A percentile compares a stretch with the other conserved stretches of the same genome.
Evolutionary conservation across 2,797 vertebrate species (phyloP).

Genomic region (Acridotheres tristis): DNA sequence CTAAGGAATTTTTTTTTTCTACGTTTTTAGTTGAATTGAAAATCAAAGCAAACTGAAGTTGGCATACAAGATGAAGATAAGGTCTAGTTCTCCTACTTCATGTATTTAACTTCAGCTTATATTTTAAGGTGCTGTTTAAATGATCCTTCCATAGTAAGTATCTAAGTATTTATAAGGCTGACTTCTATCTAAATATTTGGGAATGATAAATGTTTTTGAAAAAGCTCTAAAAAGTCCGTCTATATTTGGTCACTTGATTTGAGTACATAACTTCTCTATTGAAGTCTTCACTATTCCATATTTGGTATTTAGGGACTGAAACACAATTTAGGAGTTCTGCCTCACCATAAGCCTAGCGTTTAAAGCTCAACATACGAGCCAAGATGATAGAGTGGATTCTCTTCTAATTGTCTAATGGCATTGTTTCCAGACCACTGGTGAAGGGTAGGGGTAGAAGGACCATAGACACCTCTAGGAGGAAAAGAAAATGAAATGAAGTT

Average conservation of each 20-base stretch:
- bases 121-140: neutral
- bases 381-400: neutral
- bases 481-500: neutral
- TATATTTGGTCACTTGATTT: neutral
- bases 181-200: neutral
- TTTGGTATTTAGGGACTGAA: neutral
- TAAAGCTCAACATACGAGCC: neutral
- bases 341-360: neutral
- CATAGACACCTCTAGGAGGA: neutral
- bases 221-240: neutral
- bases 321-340: neutral
- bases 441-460: neutral
- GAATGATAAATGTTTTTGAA: neutral
- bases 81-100: neutral
- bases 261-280: no score
- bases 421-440: neutral
- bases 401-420: neutral
- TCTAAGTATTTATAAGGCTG: neutral
- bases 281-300: neutral
- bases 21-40: neutral
- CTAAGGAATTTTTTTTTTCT: neutral
- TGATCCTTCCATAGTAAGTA: neutral
- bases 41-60: neutral
- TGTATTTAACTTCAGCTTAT: neutral
- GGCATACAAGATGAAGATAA: neutral